A percentile compares a stretch with the other conserved stretches of the same genome.
phyloP scores from a whole-genome alignment of 1,140 invertebrate species.

The Trichogramma pretiosum region DNA sequence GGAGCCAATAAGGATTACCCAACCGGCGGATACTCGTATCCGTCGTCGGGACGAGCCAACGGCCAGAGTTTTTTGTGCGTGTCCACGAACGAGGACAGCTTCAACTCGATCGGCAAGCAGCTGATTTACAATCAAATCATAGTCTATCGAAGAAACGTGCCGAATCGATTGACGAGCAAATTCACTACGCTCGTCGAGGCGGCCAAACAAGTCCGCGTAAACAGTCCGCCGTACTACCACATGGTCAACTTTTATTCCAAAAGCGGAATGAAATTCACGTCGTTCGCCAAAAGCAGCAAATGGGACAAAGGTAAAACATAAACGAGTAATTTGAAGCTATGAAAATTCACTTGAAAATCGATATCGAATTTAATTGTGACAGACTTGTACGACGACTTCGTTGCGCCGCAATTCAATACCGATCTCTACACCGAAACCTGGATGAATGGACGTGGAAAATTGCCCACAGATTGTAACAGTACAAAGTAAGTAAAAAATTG shows the following conservation, averaged over 20 bases:
- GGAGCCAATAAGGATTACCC: constrained; percentile 10
- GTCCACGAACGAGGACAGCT: constrained; percentile 53
- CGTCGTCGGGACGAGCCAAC: constrained; percentile 58
- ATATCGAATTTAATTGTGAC: constrained; percentile 24
- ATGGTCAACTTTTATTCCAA: constrained; percentile 51
- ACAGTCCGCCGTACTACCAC: constrained; percentile 54
- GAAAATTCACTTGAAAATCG: too few relatives aligned
- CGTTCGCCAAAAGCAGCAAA: constrained; percentile 70
- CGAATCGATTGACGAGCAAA: constrained; percentile 39
- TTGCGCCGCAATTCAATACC: constrained; percentile 64
- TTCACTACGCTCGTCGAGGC: constrained; percentile 56
- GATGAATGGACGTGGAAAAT: constrained; percentile 68
- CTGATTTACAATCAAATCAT: constrained; percentile 69
- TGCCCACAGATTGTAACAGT: constrained; percentile 59
- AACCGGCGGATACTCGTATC: constrained; percentile 60
- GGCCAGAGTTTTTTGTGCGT: constrained; percentile 86
- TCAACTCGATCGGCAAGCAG: constrained; percentile 64
- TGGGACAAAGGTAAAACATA: constrained; percentile 54
- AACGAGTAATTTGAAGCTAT: constrained; percentile 20
- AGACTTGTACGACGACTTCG: constrained; percentile 76
- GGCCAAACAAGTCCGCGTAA: constrained; percentile 52
- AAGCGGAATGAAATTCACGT: constrained; percentile 53
- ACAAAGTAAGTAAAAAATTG: too few relatives aligned
- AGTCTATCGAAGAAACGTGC: constrained; percentile 55
- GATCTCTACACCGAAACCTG: constrained; percentile 78